A percentile compares a stretch with the other conserved stretches of the same genome.
Conservation (phyloP, 2,113 vertebrate species). For the Taxidea taxus region DNA sequence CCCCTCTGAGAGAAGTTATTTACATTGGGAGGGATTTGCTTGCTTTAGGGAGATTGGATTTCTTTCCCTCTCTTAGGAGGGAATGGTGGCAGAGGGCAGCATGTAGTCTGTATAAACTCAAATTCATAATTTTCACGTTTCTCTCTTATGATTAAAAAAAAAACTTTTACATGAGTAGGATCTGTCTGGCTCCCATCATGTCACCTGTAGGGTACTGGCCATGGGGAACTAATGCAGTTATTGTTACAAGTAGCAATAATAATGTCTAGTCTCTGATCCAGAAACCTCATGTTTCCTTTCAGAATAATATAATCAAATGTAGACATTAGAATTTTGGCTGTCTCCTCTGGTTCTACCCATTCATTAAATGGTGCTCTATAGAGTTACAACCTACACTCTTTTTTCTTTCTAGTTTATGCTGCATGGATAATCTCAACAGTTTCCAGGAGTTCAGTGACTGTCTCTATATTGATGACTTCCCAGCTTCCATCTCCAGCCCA, state of each 20-base stretch:
- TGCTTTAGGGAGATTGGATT: not conserved
- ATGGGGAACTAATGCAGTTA: not conserved
- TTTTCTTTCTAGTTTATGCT: not conserved
- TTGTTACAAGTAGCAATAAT: not conserved
- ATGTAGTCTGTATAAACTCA: not conserved
- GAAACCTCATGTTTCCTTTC: not conserved
- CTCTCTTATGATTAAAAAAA: not conserved
- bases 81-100: too few species aligned
- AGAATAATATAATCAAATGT: not conserved
- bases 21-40: not conserved
- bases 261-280: not conserved
- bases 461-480: not conserved
- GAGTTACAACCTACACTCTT: not conserved
- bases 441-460: not conserved
- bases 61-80: not conserved
- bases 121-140: not conserved
- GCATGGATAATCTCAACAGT: not conserved
- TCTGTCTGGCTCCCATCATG: not conserved
- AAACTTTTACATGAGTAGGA: not conserved
- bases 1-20: not conserved
- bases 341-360: not conserved
- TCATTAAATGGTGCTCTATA: not conserved
- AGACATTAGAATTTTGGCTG: not conserved
- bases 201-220: not conserved
- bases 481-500: not conserved